phyloP scores from a whole-genome alignment of 2,797 vertebrate species.

The Protonibea diacanthus region DNA sequence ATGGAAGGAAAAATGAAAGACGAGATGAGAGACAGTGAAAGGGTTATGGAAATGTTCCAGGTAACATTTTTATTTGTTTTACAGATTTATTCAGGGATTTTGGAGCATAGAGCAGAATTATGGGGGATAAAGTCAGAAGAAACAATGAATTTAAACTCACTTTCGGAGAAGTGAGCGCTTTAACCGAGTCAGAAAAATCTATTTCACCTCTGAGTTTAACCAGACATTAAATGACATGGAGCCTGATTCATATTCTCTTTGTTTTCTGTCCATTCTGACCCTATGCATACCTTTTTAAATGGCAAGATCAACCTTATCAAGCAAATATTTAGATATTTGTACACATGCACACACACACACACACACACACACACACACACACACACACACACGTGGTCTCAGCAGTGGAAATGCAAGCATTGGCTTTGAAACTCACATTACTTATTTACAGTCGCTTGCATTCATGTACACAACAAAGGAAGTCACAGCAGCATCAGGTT shows the following conservation, averaged over 20 bases:
- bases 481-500: constrained; percentile 55
- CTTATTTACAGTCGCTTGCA: constrained; percentile 54
- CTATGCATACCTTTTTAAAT: constrained; percentile 14
- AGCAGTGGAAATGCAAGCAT: constrained; percentile 40
- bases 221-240: not conserved
- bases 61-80: constrained; percentile 64
- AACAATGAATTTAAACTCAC: constrained; percentile 24
- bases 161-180: constrained; percentile 8
- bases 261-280: constrained; percentile 11
- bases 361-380: constrained; percentile 19
- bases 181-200: not conserved
- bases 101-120: constrained; percentile 20
- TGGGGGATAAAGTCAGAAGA: constrained; percentile 18
- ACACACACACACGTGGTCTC: constrained; percentile 14
- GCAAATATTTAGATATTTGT: constrained; percentile 47
- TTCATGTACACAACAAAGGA: constrained; percentile 63
- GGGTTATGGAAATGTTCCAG: constrained; percentile 48
- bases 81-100: constrained; percentile 59
- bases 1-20: constrained; percentile 30
- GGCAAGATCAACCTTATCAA: constrained; percentile 34
- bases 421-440: constrained; percentile 69
- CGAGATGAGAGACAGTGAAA: constrained; percentile 37
- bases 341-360: constrained; percentile 9
- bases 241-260: constrained; percentile 15
- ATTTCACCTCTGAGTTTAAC: constrained; percentile 6